phyloP scores from a whole-genome alignment of 2,888 invertebrate genomes.

The Drosophila barbarae region DNA sequence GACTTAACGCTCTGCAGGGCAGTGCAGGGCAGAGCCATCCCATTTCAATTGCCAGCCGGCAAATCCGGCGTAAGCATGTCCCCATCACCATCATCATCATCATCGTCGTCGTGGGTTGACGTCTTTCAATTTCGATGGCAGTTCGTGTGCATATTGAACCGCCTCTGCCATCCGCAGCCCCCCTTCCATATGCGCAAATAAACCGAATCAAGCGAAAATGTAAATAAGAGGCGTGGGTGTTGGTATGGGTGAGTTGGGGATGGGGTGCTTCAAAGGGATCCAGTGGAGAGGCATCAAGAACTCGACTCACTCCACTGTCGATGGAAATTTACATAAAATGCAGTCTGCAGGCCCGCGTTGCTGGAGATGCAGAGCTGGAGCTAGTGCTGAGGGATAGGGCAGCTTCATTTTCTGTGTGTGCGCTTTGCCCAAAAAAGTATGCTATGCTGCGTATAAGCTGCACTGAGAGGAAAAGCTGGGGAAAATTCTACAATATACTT shows the following conservation, averaged over 20 bases:
- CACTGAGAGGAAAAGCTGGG: background rate
- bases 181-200: conserved; percentile 64
- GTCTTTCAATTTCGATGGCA: conserved; percentile 64
- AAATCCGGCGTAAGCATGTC: conserved; percentile 55
- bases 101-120: conserved; percentile 20
- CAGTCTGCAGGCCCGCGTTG: conserved; percentile 41
- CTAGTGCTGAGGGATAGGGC: conserved; percentile 11
- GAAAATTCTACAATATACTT: background rate
- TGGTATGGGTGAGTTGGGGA: background rate
- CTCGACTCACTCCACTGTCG: conserved; percentile 49
- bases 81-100: conserved; percentile 40
- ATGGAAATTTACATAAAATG: conserved; percentile 69
- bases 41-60: conserved; percentile 41
- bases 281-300: conserved; percentile 30
- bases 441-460: conserved; percentile 28
- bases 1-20: conserved; percentile 49
- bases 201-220: conserved; percentile 73
- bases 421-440: conserved; percentile 63
- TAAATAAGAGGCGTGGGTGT: conserved; percentile 66
- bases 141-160: conserved; percentile 32
- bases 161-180: conserved; percentile 5
- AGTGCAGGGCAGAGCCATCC: conserved; percentile 19
- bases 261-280: background rate
- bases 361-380: conserved; percentile 8
- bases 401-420: conserved; percentile 58